Percentiles rank a stretch among this genome's conserved stretches.
Conservation (phyloP, 2,888 invertebrate species). For the Minunthozetes semirufus region DNA sequence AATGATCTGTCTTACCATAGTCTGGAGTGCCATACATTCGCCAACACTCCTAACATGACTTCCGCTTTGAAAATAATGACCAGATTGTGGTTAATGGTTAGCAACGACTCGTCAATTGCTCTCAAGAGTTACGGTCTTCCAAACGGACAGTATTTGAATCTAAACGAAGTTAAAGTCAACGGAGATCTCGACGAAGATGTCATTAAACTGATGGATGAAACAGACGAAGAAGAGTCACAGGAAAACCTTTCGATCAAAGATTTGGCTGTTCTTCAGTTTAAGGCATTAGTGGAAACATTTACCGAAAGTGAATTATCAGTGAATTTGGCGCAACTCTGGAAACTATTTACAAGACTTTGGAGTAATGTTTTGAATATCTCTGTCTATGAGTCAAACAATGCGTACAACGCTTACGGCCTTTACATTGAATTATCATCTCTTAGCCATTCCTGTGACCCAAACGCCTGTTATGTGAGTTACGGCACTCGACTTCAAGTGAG, state of each 20-base stretch:
- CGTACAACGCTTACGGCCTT: slow-evolving; percentile 28
- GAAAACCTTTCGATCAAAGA: slow-evolving; percentile 18
- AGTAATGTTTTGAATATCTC: slow-evolving; percentile 23
- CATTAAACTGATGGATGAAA: neutral
- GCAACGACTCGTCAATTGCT: neutral
- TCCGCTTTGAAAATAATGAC: neutral
- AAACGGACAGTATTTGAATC: neutral
- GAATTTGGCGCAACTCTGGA: slow-evolving; percentile 24
- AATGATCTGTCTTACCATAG: slow-evolving; percentile 6
- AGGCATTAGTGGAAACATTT: neutral
- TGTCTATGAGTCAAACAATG: slow-evolving; percentile 19
- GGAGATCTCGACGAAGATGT: neutral
- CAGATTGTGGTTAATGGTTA: slow-evolving; percentile 15
- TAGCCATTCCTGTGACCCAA: slow-evolving; percentile 32
- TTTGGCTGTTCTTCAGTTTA: slow-evolving; percentile 32
- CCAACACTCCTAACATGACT: neutral
- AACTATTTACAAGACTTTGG: slow-evolving; percentile 31
- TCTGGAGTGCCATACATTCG: neutral
- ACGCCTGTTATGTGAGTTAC: slow-evolving; percentile 26
- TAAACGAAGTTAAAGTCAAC: slow-evolving; percentile 2
- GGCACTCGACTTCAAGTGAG: slow-evolving; percentile 29
- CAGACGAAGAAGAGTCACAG: neutral
- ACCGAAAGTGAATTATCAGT: neutral
- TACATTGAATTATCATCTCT: neutral
- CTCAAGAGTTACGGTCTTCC: neutral